Conservation (phyloP, 2,797 vertebrate genomes). For the Sylvia borin region DNA sequence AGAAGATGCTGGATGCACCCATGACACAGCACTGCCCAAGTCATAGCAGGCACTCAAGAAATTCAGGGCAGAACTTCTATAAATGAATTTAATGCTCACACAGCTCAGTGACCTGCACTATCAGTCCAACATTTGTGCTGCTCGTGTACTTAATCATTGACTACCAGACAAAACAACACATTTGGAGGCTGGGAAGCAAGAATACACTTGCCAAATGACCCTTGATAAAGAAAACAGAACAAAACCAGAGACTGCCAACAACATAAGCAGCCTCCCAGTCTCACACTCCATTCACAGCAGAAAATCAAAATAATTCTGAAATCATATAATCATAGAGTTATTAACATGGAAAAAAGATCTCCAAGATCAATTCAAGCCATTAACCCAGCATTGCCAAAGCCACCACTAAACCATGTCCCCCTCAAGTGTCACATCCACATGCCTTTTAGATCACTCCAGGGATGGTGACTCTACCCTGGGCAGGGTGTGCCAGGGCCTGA, state of each 20-base stretch:
- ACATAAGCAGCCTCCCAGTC: not conserved
- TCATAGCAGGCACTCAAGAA: not conserved
- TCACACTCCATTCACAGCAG: not conserved
- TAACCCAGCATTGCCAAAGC: not conserved
- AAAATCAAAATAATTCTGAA: not conserved
- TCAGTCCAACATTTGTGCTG: not conserved
- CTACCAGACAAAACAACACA: not conserved
- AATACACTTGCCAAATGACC: not conserved
- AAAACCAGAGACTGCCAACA: not conserved
- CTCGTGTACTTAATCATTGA: not conserved
- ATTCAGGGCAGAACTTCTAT: not conserved
- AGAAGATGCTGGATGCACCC: not conserved
- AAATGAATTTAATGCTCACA: not conserved
- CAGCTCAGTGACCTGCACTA: not conserved
- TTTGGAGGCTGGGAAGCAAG: too few relatives aligned
- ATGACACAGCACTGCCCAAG: not conserved
- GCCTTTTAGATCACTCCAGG: not conserved
- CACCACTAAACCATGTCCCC: not conserved
- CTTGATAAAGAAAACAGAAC: not conserved
- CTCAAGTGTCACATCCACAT: not conserved
- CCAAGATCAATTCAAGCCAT: not conserved
- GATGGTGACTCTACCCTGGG: not conserved
- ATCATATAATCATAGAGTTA: not conserved
- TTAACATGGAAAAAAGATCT: not conserved
- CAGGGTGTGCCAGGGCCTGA: not conserved